phyloP scores from a whole-genome alignment of 2,888 invertebrate genomes.

The Dasysyrphus tricinctus region DNA sequence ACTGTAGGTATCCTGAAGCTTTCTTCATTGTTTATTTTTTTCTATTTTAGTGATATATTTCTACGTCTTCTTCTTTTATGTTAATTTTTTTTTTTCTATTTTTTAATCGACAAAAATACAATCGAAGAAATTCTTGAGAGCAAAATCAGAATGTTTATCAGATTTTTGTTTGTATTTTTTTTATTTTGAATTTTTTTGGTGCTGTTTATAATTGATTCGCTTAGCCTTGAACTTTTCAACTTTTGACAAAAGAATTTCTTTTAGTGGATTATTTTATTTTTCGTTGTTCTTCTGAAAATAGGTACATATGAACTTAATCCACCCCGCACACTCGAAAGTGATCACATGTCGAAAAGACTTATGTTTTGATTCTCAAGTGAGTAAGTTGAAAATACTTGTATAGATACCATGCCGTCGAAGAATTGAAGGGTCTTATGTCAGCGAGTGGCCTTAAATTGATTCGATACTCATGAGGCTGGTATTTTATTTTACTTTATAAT shows the following conservation, averaged over 20 bases:
- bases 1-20: slow-evolving; percentile 41
- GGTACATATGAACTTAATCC: neutral
- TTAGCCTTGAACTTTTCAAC: slow-evolving; percentile 70
- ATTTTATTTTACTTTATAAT: slow-evolving; percentile 2
- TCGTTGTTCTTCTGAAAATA: neutral
- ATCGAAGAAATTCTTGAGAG: slow-evolving; percentile 40
- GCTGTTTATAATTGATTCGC: slow-evolving; percentile 54
- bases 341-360: slow-evolving; percentile 31
- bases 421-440: neutral
- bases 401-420: slow-evolving; percentile 30
- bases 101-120: slow-evolving; percentile 56
- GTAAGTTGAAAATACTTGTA: neutral
- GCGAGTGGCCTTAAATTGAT: slow-evolving; percentile 6
- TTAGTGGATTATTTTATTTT: neutral
- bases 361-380: slow-evolving; percentile 43
- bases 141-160: slow-evolving; percentile 40
- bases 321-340: slow-evolving; percentile 7
- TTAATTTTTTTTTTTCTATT: slow-evolving; percentile 1
- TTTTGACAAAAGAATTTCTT: slow-evolving; percentile 36
- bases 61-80: slow-evolving; percentile 43
- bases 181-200: slow-evolving; percentile 26
- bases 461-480: slow-evolving; percentile 14
- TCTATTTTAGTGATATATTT: slow-evolving; percentile 49
- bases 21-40: slow-evolving; percentile 14
- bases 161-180: neutral